Percentiles rank a stretch among this genome's conserved stretches.
Evolutionary conservation across 2,888 invertebrate genomes (phyloP).

Genomic region (Coenonympha arcania): DNA sequence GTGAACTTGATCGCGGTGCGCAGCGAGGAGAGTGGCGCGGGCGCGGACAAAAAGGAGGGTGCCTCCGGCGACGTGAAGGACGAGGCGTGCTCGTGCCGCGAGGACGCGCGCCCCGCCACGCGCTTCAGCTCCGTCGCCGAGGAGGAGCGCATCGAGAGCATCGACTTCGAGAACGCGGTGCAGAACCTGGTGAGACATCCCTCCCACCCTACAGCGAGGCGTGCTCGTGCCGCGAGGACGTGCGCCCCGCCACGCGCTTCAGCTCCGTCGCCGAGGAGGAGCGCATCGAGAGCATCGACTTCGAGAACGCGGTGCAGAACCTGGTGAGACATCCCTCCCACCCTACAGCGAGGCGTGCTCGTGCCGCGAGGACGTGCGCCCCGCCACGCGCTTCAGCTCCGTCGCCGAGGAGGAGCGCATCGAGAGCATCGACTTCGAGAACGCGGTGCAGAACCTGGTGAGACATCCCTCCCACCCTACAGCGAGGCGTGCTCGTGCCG

Average conservation of each 20-base stretch:
- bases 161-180: slow-evolving; percentile 84
- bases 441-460: slow-evolving; percentile 84
- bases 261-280: too few species aligned
- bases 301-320: slow-evolving; percentile 88
- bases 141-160: slow-evolving; percentile 75
- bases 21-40: slow-evolving; percentile 43
- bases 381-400: too few species aligned
- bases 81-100: slow-evolving; percentile 48
- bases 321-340: too few species aligned
- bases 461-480: too few species aligned
- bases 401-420: too few species aligned
- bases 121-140: slow-evolving; percentile 55
- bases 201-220: too few species aligned
- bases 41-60: slow-evolving; percentile 35
- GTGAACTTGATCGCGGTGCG: slow-evolving; percentile 54
- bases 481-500: slow-evolving; percentile 51
- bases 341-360: slow-evolving; percentile 53
- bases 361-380: too few species aligned
- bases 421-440: slow-evolving; percentile 83
- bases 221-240: too few species aligned
- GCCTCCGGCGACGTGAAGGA: slow-evolving; percentile 58
- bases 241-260: too few species aligned
- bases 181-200: slow-evolving; percentile 87
- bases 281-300: too few species aligned
- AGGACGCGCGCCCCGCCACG: slow-evolving; percentile 35